Base-by-base conservation (phyloP, 2,888 invertebrate species). In the Laspeyria flexula region DNA sequence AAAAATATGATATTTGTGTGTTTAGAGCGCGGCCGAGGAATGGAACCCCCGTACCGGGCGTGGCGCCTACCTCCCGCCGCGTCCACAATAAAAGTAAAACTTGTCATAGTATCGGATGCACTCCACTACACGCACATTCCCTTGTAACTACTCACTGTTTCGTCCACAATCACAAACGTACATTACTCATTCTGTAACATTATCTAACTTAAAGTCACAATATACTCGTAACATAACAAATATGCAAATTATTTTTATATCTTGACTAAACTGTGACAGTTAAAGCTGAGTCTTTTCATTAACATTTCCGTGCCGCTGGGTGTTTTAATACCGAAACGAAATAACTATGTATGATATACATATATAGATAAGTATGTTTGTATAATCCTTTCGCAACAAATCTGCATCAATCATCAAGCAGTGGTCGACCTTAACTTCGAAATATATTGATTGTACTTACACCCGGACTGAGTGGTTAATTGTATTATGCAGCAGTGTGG, bases 51-150 rank as follows among this genome's bases (percentile, higher is more conserved):
- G 63, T 49, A 53, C 50, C 55, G 42, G 37, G 29, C 42, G 57
- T 62, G 83, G 83, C 83, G 82, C 84, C 83, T 81, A 69, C 81
- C 83, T 67, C 83, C 83, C 74, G 82, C 70, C 64, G 83, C 56
- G 81, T 60, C 58, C 52, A 60, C 59, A 60, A 63, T 39, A 55
- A 59, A 60, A 64, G 45, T 35, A 55, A 43, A 45, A 49, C 42
- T 11, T 46, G 13, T 54, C 55, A 41, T 47, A 44, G 43, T 16
- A 46, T 52, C 55, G 37, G 50, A 57, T 60, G 53, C 68, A 55
- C 57, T 40, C 48, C 69, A 51, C 57, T 40, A 50, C 69, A 51
- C 39, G 48, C 48, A 21, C 53, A 41, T 30, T 54, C 52, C 11
- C 51, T 51, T 49, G 57, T 60, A 58, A 60, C 62, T 43, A 33